Base-by-base conservation (phyloP, 2,888 invertebrate species). In the Cephonodes hylas region DNA sequence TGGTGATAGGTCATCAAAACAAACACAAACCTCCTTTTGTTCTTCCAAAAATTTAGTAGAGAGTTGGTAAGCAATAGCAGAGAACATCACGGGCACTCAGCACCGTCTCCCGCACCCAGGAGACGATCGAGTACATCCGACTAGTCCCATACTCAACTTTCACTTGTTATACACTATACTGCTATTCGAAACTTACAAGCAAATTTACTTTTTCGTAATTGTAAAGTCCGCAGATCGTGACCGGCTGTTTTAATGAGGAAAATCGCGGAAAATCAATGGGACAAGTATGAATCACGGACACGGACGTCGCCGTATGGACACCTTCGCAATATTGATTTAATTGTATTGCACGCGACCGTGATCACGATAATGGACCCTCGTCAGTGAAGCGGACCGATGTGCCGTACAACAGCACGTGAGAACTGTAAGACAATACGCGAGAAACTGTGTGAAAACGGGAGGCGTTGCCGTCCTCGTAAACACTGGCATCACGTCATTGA, bases 401-500 rank as follows among this genome's bases (percentile, higher is more conserved):
- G 80, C 81, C 80, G 77, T 79, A 74, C 75, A 75, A 68, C 76
- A 76, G 80, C 82, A 83, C 89, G 89, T 89, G 91, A 88, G 90
- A 91, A 86, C 81, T 68, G 72, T 68, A 71, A 86, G 80, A 91
- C 90, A 90, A 91, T 89, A 79, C 85, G 81, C 84, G 85, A 81
- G 89, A 91, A 90, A 91, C 89, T 91, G 89, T 89, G 91, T 80
- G 88, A 91, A 86, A 84, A 76, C 76, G 76, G 84, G 88, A 93
- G 93, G 93, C 93, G 93, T 93, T 93, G 91, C 90, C 93, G 85
- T 89, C 85, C 83, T 91, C 86, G 89, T 92, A 92, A 92, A 93
- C 92, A 92, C 74, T 77, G 71, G 64, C 76, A 90, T 91, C 90
- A 89, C 91, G 93, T 92, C 92, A 93, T 84, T 88, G 81, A 42